Evolutionary conservation across 2,113 vertebrate genomes (phyloP).

Genomic region (Diadophis punctatus): DNA sequence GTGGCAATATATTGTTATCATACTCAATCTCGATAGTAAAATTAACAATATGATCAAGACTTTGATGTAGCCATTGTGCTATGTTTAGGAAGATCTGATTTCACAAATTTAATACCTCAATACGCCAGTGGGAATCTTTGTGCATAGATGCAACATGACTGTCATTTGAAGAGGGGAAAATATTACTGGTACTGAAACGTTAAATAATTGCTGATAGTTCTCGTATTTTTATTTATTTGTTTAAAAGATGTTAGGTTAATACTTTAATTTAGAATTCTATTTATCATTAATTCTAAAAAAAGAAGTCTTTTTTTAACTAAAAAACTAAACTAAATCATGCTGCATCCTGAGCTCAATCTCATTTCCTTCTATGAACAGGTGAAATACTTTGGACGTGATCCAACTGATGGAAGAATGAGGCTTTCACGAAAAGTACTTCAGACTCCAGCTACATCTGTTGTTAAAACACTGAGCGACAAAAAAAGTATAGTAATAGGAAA

Average conservation of each 20-base stretch:
- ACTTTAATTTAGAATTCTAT: neutral
- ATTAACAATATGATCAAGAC: neutral
- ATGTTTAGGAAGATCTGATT: neutral
- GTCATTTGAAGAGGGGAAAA: neutral
- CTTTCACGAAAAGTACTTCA: slow-evolving; percentile 94
- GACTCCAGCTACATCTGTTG: slow-evolving; percentile 73
- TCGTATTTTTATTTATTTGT: too few species aligned
- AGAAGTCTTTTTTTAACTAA: neutral
- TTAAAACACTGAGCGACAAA: slow-evolving; percentile 84
- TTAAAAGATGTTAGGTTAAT: neutral
- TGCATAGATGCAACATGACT: neutral
- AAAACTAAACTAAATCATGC: neutral
- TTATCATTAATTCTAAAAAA: neutral
- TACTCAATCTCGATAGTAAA: neutral
- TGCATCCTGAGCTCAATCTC: neutral
- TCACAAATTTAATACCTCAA: neutral
- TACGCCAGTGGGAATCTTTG: neutral
- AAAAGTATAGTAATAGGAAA: slow-evolving; percentile 82
- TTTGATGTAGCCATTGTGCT: neutral
- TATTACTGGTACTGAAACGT: neutral
- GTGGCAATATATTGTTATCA: neutral
- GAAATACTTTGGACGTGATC: slow-evolving; percentile 96
- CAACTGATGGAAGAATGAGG: slow-evolving; percentile 94
- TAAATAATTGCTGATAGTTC: neutral
- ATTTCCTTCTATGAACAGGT: slow-evolving; percentile 73